phyloP scores from a whole-genome alignment of 1,140 invertebrate genomes.

The Medauroidea extradentata region DNA sequence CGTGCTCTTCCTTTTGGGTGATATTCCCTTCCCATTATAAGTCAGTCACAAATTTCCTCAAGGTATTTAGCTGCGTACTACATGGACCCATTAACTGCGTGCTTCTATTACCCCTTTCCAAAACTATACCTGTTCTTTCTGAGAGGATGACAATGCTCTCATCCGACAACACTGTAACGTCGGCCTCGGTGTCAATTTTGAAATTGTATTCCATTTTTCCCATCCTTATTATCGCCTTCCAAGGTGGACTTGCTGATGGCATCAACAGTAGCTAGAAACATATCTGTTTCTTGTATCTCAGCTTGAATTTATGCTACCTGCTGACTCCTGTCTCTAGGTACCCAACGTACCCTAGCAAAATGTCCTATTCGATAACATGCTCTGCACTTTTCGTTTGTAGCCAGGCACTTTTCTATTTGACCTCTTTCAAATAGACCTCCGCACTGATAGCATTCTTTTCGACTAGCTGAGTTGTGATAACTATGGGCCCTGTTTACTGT shows the following conservation, averaged over 20 bases:
- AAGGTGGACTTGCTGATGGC: not conserved
- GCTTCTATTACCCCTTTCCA: not conserved
- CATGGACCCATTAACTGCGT: not conserved
- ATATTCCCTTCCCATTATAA: not conserved
- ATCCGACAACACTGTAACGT: not conserved
- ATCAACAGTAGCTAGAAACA: not conserved
- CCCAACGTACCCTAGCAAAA: not conserved
- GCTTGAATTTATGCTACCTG: not conserved
- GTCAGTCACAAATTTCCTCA: not conserved
- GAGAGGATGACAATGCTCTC: not conserved
- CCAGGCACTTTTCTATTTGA: not conserved
- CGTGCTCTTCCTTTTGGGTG: not conserved
- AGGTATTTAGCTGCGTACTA: not conserved
- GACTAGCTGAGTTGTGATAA: not conserved
- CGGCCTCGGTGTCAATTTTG: not conserved
- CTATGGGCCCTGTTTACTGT: not conserved
- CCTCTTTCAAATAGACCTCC: not conserved
- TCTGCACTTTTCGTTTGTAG: not conserved
- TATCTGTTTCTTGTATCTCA: not conserved
- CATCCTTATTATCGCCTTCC: not conserved
- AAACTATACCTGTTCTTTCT: not conserved
- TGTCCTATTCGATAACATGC: not conserved
- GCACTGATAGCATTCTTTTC: not conserved
- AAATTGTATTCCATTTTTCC: not conserved
- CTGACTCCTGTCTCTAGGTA: not conserved